Base-by-base conservation (phyloP, 2,113 vertebrate genomes). In the Sander lucioperca region DNA sequence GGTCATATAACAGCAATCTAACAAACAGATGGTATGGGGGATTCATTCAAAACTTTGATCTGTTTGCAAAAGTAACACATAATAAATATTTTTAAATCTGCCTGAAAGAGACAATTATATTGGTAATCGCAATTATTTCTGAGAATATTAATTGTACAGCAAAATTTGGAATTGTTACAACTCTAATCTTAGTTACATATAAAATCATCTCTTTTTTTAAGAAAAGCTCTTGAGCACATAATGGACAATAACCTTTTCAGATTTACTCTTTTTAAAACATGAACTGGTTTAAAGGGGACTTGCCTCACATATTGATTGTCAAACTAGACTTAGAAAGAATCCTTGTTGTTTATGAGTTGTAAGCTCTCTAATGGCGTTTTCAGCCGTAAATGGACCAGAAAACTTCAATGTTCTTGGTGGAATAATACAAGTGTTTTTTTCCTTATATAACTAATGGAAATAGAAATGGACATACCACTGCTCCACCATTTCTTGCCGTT, bases 401-500 rank as follows among this genome's bases (percentile, higher is more conserved):
- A 18, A 21, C 4, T 27, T 62, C 2, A 14, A 6, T 30, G 5
- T 5, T 56, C 2, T n/a, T 76, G 2, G 6, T 57, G 16, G n/a
- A 9, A 18, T 59, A n/a, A 33, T 18, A 54, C 1, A 6, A 5
- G 0, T 67, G 9, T 63, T 15, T 48, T 6, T 72, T 45, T 59
- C n/a, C 18, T 18, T 18, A 23, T 25, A 50, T 2, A 50, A 21
- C 13, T 33, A 66, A 23, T 0, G 19, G 15, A 67, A 78, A 75
- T 11, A 57, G 12, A 74, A 45, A 82, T 0, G 16, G 4, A 96
- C 97, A 93, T 80, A 99, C 98, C 97, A 33, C 96, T 97, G 93
- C 94, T 97, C 98, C 98, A 99, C 97, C 98, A 99, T 71, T 99
- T 99, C 94, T 95, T 97, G 86, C 97, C 97, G 4, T 97, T 95